Percentiles rank a stretch among this genome's conserved stretches.
phyloP scores from a whole-genome alignment of 2,113 vertebrate species.

The Oreochromis niloticus region DNA sequence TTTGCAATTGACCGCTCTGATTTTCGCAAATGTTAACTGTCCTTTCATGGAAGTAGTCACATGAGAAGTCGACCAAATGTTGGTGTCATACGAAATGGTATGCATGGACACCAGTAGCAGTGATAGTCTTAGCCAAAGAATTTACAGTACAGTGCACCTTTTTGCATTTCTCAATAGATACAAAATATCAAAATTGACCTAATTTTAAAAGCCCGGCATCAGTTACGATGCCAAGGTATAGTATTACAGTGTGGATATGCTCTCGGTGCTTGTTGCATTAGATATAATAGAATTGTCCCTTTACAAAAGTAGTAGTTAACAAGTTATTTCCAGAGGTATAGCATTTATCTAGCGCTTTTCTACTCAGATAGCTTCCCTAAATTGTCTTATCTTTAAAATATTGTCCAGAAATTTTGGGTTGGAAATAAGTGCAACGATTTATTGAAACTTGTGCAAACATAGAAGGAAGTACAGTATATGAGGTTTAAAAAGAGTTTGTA shows the following conservation, averaged over 20 bases:
- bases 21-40: neutral
- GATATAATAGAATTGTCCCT: neutral
- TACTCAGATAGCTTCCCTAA: accelerated
- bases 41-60: neutral
- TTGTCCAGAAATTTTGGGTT: neutral
- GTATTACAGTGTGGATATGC: neutral
- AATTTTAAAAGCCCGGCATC: neutral
- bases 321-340: neutral
- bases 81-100: neutral
- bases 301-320: neutral
- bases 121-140: neutral
- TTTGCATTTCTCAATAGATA: neutral
- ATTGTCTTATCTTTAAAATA: neutral
- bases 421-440: neutral
- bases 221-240: neutral
- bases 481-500: neutral
- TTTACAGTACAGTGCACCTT: neutral
- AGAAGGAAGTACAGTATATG: neutral
- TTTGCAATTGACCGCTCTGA: neutral
- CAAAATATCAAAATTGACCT: neutral
- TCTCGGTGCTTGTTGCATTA: neutral
- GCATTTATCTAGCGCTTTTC: neutral
- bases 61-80: neutral
- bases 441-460: neutral
- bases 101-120: neutral